phyloP scores from a whole-genome alignment of 2,113 vertebrate genomes.

The Suricata suricatta region DNA sequence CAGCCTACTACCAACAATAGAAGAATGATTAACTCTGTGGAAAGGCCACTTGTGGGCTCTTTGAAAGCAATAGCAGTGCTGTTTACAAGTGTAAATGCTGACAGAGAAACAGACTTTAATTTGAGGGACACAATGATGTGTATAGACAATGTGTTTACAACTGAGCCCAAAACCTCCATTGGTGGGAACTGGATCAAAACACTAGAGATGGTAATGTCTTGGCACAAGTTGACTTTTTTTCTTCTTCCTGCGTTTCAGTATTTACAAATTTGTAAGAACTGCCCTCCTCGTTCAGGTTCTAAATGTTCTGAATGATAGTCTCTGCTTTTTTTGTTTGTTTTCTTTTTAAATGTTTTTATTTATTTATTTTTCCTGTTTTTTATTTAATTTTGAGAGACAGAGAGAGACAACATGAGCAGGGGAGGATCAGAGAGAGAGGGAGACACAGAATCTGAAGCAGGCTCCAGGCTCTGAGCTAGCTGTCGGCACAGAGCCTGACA shows the following conservation, averaged over 20 bases:
- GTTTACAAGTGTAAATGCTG: background rate
- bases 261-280: background rate
- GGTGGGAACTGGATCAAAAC: background rate
- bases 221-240: background rate
- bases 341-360: no score
- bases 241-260: background rate
- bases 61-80: background rate
- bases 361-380: no score
- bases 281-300: background rate
- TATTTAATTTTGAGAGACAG: no score
- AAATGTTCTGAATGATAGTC: background rate
- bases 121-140: background rate
- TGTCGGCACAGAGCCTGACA: no score
- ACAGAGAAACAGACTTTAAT: background rate
- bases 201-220: background rate
- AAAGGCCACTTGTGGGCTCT: background rate
- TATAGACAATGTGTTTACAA: background rate
- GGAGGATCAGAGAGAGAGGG: no score
- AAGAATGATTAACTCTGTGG: background rate
- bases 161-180: background rate
- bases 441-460: no score
- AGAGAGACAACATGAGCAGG: no score
- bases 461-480: no score
- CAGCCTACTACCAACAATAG: background rate
- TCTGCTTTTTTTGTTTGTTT: background rate